A percentile compares a stretch with the other conserved stretches of the same genome.
Conservation (phyloP, 2,888 invertebrate genomes). For the Mesochorus sp. region DNA sequence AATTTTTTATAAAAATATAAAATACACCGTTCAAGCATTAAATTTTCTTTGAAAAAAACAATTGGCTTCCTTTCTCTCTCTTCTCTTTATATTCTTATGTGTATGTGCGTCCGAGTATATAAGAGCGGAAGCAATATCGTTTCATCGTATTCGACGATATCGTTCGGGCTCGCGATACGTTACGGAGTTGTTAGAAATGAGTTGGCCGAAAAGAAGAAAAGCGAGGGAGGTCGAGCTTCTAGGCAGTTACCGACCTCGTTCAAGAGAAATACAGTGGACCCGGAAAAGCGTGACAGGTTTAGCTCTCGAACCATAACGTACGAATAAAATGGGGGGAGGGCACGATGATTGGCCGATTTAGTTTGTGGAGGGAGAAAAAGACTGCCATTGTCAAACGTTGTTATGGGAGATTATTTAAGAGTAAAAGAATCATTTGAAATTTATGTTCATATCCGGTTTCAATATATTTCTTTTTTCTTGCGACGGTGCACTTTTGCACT, state of each 20-base stretch:
- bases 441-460: not conserved
- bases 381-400: too few relatives aligned
- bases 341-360: too few relatives aligned
- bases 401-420: too few relatives aligned
- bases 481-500: not conserved
- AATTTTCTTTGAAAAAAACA: too few relatives aligned
- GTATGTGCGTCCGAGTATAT: not conserved
- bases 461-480: not conserved
- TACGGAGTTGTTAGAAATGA: not conserved
- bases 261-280: constrained; percentile 24
- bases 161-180: constrained; percentile 25
- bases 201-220: constrained; percentile 2
- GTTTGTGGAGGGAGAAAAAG: too few relatives aligned
- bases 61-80: too few relatives aligned
- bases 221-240: not conserved
- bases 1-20: not conserved
- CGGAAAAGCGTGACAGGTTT: not conserved
- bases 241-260: constrained; percentile 6
- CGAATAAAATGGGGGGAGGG: too few relatives aligned
- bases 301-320: not conserved
- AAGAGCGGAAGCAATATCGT: constrained; percentile 3
- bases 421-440: too few relatives aligned
- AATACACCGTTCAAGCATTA: too few relatives aligned
- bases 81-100: not conserved
- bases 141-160: constrained; percentile 28